Evolutionary conservation across 2,797 vertebrate genomes (phyloP).

Genomic region (Chloroceryle amazona): DNA sequence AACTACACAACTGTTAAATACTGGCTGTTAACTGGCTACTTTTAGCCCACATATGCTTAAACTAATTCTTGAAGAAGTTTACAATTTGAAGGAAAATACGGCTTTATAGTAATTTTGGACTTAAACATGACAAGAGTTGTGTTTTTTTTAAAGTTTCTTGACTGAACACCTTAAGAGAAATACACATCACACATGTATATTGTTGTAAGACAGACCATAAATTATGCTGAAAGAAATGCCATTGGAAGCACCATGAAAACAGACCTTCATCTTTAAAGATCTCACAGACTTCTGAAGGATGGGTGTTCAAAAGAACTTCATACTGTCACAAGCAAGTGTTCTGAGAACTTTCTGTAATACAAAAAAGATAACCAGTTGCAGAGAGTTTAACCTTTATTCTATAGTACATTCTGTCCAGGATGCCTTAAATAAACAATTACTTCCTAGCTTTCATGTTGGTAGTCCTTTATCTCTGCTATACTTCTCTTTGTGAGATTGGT

Average conservation of each 20-base stretch:
- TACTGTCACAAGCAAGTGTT: not conserved
- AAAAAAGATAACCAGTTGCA: not conserved
- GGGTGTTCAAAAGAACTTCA: not conserved
- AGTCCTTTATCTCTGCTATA: not conserved
- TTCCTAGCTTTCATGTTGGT: not conserved
- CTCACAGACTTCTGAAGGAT: not conserved
- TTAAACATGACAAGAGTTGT: slow-evolving; percentile 6
- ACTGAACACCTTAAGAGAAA: not conserved
- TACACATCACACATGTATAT: not conserved
- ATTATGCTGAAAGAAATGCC: not conserved
- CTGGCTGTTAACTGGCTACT: not conserved
- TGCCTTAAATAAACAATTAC: not conserved
- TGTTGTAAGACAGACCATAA: not conserved
- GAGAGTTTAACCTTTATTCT: not conserved
- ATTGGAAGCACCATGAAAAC: not conserved
- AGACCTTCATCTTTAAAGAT: not conserved
- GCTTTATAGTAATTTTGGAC: slow-evolving; percentile 41
- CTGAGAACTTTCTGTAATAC: not conserved
- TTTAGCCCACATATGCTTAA: not conserved
- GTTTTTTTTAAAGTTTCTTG: not conserved
- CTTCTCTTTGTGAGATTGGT: not conserved
- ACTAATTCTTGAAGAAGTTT: slow-evolving; percentile 35
- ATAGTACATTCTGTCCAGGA: not conserved
- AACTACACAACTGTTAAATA: not conserved
- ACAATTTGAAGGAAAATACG: not conserved